phyloP scores from a whole-genome alignment of 1,140 invertebrate genomes.

The Dendrolimus punctatus region DNA sequence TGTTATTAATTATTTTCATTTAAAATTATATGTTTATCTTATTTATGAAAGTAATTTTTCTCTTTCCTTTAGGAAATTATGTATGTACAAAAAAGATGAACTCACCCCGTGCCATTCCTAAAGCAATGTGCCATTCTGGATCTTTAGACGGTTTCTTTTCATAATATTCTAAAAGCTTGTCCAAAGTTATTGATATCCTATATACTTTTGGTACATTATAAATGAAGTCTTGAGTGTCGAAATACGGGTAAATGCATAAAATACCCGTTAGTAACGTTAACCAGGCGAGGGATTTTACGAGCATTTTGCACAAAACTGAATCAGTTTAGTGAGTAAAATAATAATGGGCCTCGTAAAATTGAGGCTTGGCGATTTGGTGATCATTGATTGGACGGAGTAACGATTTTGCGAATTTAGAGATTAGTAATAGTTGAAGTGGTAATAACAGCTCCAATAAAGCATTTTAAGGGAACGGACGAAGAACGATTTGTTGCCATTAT shows the following conservation, averaged over 20 bases:
- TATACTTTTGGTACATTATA: slow-evolving; percentile 64
- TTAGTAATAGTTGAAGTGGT: no score
- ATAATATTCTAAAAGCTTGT: slow-evolving; percentile 54
- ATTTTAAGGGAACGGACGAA: no score
- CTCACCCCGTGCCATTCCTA: slow-evolving; percentile 52
- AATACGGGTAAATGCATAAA: slow-evolving; percentile 52
- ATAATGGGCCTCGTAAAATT: slow-evolving; percentile 21
- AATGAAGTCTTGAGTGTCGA: slow-evolving; percentile 63
- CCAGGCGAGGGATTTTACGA: slow-evolving; percentile 30
- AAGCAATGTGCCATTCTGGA: slow-evolving; percentile 59
- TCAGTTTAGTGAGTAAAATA: slow-evolving; percentile 13
- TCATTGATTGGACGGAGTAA: slow-evolving; percentile 34
- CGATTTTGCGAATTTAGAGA: no score
- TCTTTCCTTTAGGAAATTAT: neutral
- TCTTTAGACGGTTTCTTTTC: slow-evolving; percentile 61
- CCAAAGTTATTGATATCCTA: slow-evolving; percentile 52
- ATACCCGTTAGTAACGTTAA: slow-evolving; percentile 15
- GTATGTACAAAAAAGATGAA: neutral
- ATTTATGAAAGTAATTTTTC: no score
- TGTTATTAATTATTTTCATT: no score
- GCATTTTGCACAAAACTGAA: slow-evolving; percentile 43
- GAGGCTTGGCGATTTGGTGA: slow-evolving; percentile 27
- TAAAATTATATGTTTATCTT: no score
- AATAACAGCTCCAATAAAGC: no score
- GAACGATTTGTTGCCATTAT: no score